phyloP scores from a whole-genome alignment of 1,140 invertebrate genomes.

The Drosophila melanica region DNA sequence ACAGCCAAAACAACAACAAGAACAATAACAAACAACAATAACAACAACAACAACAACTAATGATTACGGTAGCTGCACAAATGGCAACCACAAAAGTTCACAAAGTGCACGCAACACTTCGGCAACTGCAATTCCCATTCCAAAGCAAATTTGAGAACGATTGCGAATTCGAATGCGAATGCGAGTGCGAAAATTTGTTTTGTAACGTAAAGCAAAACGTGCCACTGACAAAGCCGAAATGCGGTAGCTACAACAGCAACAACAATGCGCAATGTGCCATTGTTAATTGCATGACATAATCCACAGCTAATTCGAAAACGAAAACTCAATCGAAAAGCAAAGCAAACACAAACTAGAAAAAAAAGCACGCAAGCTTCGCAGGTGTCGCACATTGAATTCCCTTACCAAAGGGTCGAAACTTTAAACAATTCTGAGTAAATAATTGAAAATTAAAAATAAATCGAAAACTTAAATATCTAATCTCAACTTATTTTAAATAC shows the following conservation, averaged over 20 bases:
- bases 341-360: constrained; percentile 28
- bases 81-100: constrained; percentile 58
- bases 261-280: constrained; percentile 64
- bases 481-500: too few relatives aligned
- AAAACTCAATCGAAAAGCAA: constrained; percentile 73
- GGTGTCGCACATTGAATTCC: constrained; percentile 2
- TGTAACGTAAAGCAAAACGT: constrained; percentile 52
- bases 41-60: constrained; percentile 38
- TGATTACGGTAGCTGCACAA: constrained; percentile 44
- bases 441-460: too few relatives aligned
- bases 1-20: constrained; percentile 18
- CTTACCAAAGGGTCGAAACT: background rate
- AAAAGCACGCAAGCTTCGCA: background rate
- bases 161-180: constrained; percentile 7
- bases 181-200: constrained; percentile 18
- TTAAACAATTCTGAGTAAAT: too few relatives aligned
- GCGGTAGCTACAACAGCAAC: constrained; percentile 55
- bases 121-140: constrained; percentile 43
- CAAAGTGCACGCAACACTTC: constrained; percentile 73
- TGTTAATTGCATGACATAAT: constrained; percentile 83
- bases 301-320: constrained; percentile 72
- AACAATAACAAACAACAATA: constrained; percentile 24
- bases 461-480: too few relatives aligned
- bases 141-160: constrained; percentile 41
- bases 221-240: constrained; percentile 63